Base-by-base conservation (phyloP, 2,797 vertebrate genomes). In the Notolabrus celidotus region DNA sequence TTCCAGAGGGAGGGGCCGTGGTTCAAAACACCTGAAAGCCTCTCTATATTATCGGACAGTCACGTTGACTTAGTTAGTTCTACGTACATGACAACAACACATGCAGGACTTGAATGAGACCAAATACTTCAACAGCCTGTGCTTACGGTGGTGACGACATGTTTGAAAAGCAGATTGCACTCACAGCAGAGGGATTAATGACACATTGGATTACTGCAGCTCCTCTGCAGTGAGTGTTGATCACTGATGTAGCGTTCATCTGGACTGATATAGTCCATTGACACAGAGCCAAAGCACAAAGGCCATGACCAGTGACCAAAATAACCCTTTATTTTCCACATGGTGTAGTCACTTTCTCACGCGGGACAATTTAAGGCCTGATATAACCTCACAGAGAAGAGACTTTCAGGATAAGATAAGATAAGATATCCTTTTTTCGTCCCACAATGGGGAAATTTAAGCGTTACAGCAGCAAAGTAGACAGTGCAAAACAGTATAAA, bases 141-240 rank as follows among this genome's bases (percentile, higher is more conserved):
- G 29, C 34, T 82, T 74, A 62, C 47, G 3, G 33, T 46, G 67
- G n/a, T 59, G 68, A 65, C 20, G 36, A 38, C 11, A 55, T 27
- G 49, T 43, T 55, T 52, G 55, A 49, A 79, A 73, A 82, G 74
- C 43, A 68, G 83, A 77, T 53, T 69, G 47, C 81, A 56, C 10
- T 69, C 41, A 66, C 12, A 5, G 42, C 47, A 22, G 51, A 31
- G 41, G 71, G 85, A 84, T 86, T 86, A 85, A 67, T 80, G 82
- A 72, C 42, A 42, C 11, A 0, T 25, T 61, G 83, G 86, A 83
- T 86, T 87, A 88, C 33, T 54, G 31, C 53, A 55, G 53, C 42
- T 33, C 23, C n/a, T 60, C 45, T 29, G 22, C 52, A 46, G 61
- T 74, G 60, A 68, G 59, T 1, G 27, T 19, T 76, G 47, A 61